Conservation (phyloP, 2,113 vertebrate species). For the Nanger granti region DNA sequence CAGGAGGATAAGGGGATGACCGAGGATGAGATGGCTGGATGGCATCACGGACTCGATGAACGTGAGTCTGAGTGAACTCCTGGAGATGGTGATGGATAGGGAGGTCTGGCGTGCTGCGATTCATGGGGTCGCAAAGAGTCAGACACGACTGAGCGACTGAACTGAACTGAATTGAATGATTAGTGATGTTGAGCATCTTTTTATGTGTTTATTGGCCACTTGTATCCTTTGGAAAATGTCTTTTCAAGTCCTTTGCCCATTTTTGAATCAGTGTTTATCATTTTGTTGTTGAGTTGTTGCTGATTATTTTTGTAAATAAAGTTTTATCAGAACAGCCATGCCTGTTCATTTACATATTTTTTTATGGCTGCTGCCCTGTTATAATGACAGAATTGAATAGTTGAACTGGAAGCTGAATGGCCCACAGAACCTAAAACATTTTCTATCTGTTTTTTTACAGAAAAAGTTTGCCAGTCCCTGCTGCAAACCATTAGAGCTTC, state of each 20-base stretch:
- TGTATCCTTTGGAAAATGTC: neutral
- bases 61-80: too few species aligned
- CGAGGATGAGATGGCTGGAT: too few species aligned
- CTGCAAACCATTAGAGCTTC: neutral
- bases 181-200: neutral
- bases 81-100: too few species aligned
- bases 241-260: neutral
- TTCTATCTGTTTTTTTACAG: neutral
- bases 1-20: too few species aligned
- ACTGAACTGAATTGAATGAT: neutral
- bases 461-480: neutral
- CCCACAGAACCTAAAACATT: neutral
- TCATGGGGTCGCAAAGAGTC: too few species aligned
- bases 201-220: neutral
- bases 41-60: too few species aligned
- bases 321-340: neutral
- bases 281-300: neutral
- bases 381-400: neutral
- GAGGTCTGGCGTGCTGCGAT: too few species aligned
- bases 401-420: neutral
- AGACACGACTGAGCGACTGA: too few species aligned
- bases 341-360: neutral
- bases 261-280: neutral
- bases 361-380: neutral
- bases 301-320: neutral